Evolutionary conservation across 2,113 vertebrate genomes (phyloP).

Genomic region (Spermophilus dauricus): DNA sequence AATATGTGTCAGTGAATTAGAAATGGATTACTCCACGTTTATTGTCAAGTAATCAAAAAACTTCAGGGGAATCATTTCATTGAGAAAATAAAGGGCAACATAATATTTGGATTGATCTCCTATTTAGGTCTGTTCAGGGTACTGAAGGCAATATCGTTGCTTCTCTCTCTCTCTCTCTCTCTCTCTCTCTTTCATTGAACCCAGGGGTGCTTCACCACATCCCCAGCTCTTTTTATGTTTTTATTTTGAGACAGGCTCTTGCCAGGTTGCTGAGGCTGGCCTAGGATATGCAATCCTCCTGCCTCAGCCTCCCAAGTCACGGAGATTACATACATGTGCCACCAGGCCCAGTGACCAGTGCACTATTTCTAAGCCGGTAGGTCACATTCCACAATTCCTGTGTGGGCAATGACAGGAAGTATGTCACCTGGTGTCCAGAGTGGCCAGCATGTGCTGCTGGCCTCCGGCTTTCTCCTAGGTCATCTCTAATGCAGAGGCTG

Average conservation of each 20-base stretch:
- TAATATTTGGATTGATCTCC: not conserved
- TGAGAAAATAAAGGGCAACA: not conserved
- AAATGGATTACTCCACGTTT: not conserved
- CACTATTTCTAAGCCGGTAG: not conserved
- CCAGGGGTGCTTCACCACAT: too few relatives aligned
- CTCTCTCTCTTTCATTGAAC: too few relatives aligned
- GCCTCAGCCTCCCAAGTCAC: too few relatives aligned
- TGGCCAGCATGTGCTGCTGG: accelerated
- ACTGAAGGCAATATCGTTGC: too few relatives aligned
- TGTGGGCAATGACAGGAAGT: too few relatives aligned
- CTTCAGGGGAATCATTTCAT: accelerated
- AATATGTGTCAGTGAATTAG: not conserved
- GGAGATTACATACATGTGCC: too few relatives aligned
- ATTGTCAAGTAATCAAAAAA: not conserved
- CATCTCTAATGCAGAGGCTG: not conserved
- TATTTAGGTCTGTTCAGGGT: not conserved
- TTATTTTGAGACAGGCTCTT: too few relatives aligned
- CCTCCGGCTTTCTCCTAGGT: not conserved
- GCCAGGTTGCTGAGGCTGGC: too few relatives aligned
- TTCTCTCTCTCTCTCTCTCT: too few relatives aligned
- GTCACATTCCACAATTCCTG: accelerated
- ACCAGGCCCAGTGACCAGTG: too few relatives aligned
- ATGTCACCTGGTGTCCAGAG: not conserved
- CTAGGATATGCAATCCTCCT: too few relatives aligned
- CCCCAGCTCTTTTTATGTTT: too few relatives aligned